These are phyloP conservation scores for Carcina quercana DNA, from an alignment of 2,888 invertebrate genomes.

Conservation along the genomic window DNA sequence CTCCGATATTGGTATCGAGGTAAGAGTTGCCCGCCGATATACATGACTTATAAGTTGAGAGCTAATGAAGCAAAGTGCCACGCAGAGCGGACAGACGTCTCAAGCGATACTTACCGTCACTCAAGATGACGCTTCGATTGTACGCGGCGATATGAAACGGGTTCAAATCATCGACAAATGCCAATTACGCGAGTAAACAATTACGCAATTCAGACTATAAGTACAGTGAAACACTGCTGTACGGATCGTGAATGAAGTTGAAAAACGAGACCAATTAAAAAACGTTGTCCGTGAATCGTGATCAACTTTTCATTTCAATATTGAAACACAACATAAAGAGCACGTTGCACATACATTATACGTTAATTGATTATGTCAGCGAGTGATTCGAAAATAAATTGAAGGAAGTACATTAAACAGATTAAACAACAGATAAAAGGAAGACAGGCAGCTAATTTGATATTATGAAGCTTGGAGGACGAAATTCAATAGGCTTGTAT, in stretches of 20 bases:
- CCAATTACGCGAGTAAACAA: conserved; percentile 43
- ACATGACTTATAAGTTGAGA: no score
- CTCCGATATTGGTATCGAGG: conserved; percentile 4
- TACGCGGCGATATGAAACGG: conserved; percentile 27
- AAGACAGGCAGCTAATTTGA: no score
- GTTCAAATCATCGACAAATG: conserved; percentile 35
- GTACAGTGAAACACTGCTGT: conserved; percentile 12
- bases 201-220: conserved; percentile 31
- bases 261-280: conserved; percentile 10
- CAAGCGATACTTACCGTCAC: conserved; percentile 29
- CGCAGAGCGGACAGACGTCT: conserved; percentile 18
- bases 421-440: no score
- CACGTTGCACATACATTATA: no score
- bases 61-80: conserved; percentile 32
- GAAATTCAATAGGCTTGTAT: no score
- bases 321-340: no score
- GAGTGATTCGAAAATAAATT: no score
- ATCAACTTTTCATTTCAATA: conserved; percentile 2
- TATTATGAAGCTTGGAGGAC: no score
- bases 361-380: no score
- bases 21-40: neutral
- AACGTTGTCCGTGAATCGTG: conserved; percentile 3
- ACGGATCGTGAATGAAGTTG: conserved; percentile 9
- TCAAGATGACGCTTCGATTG: conserved; percentile 38
- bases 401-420: no score